Evolutionary conservation across 2,113 vertebrate species (phyloP), one percentile per base, ranked within the genome.

Genomic region (Stomatorhinus ivindoensis): DNA sequence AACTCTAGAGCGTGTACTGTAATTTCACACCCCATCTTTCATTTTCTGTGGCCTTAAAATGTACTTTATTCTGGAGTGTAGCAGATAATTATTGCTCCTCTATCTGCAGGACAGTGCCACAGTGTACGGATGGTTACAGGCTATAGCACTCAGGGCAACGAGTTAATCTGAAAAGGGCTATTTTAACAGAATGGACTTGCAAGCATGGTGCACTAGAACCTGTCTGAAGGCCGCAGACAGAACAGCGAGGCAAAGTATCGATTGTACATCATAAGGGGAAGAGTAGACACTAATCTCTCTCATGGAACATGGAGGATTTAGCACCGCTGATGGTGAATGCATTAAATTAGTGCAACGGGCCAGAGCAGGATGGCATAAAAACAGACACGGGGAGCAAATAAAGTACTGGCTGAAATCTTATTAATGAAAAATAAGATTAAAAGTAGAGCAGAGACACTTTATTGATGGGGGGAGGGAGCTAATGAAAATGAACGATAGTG

Each of bases 201-300:
- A 5, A 80, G 31, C 73, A 80, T n/a, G 35, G 73, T 42, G 35
- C 35, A 80, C 73, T 80, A 8, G 73, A 42, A 80, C 31, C 31
- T 42, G 73, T 80, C 35, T 19, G 73, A 80, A 42, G 31, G 4
- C 73, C 35, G 1, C 73, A 7, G 73, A 80, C 39, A 42, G 73
- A 80, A 42, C 73, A 19, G 73, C 11, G 35, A 42, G 13, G 31
- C 73, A 42, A 80, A 80, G 35, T 80, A 80, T 80, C 17, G 73
- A 80, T 80, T 80, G 73, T 80, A 80, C 73, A 80, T 80, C 73
- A 80, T 80, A 80, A 80, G 35, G 73, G 73, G 73, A 80, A 80
- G 31, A 80, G 73, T 2, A 80, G 73, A 80, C 73, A 80, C 73
- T 80, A 80, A 80, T 80, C 73, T 80, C 35, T 80, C 35, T 80